Evolutionary conservation across 2,113 vertebrate genomes (phyloP).

Genomic region (Raja brachyura): DNA sequence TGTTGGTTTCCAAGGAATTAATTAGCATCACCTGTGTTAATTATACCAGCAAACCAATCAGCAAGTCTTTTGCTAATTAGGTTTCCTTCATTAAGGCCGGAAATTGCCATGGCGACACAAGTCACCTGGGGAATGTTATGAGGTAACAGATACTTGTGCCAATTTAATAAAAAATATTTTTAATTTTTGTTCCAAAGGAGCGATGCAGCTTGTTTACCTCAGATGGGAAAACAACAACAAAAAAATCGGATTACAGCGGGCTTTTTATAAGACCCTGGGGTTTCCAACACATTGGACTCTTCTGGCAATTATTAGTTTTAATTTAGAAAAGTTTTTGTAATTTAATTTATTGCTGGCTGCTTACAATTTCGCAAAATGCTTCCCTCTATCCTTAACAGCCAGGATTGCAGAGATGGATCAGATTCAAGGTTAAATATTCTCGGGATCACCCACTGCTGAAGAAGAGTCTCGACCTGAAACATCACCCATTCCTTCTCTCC

Average conservation of each 20-base stretch:
- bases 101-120: slow-evolving; percentile 85
- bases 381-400: not conserved
- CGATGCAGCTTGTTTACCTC: slow-evolving; percentile 21
- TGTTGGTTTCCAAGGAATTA: slow-evolving; percentile 89
- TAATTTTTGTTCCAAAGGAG: slow-evolving; percentile 15
- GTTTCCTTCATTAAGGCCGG: slow-evolving; percentile 92
- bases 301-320: slow-evolving; percentile 32
- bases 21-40: slow-evolving; percentile 99
- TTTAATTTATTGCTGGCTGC: slow-evolving; percentile 18
- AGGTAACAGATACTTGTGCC: slow-evolving; percentile 36
- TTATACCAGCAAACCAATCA: slow-evolving; percentile 98
- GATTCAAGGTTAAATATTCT: not conserved
- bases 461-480: no score
- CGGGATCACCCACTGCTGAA: not conserved
- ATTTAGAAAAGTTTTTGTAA: slow-evolving; percentile 25
- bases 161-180: slow-evolving; percentile 38
- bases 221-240: not conserved
- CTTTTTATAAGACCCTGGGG: slow-evolving; percentile 19
- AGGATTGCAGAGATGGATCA: not conserved
- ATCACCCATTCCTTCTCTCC: no score
- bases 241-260: slow-evolving; percentile 18
- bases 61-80: slow-evolving; percentile 92
- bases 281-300: slow-evolving; percentile 16
- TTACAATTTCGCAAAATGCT: slow-evolving; percentile 21
- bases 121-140: slow-evolving; percentile 70